A percentile compares a stretch with the other conserved stretches of the same genome.
Evolutionary conservation across 2,113 vertebrate species (phyloP).

Genomic region (Dromiciops gliroides): DNA sequence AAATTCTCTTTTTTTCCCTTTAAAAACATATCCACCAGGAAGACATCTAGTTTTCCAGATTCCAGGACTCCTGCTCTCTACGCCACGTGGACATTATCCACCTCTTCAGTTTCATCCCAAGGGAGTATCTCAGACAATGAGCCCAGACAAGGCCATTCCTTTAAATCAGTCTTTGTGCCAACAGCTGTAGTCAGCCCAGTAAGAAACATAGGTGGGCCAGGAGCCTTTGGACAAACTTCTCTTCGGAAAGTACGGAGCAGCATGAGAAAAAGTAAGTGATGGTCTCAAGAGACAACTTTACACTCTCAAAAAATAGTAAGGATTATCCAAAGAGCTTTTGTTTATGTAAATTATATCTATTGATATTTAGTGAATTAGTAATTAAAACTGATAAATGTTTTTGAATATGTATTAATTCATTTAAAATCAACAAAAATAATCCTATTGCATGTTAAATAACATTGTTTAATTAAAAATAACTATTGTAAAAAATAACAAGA

Average conservation of each 20-base stretch:
- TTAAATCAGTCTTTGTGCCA: slow-evolving; percentile 81
- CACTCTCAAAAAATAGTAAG: background rate
- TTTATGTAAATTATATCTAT: background rate
- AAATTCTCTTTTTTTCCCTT: slow-evolving; percentile 52
- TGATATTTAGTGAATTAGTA: background rate
- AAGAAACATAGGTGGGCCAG: background rate
- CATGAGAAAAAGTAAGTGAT: slow-evolving; percentile 83
- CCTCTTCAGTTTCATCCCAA: slow-evolving; percentile 85
- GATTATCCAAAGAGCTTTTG: background rate
- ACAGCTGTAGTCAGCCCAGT: slow-evolving; percentile 71
- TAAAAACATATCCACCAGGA: slow-evolving; percentile 74
- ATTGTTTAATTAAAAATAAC: background rate
- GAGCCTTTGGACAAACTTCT: slow-evolving; percentile 23
- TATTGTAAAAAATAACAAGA: background rate
- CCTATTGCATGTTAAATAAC: background rate
- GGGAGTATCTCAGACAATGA: slow-evolving; percentile 80
- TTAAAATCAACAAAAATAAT: background rate
- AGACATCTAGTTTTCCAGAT: slow-evolving; percentile 76
- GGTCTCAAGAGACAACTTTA: background rate
- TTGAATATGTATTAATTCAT: too few relatives aligned
- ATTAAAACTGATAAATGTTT: background rate
- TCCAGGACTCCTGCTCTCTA: slow-evolving; percentile 80
- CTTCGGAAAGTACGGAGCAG: slow-evolving; percentile 82
- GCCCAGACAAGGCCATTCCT: slow-evolving; percentile 71
- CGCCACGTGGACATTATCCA: slow-evolving; percentile 83